Evolutionary conservation across 1,140 invertebrate genomes (phyloP).

Genomic region (Drosophila setifemur): DNA sequence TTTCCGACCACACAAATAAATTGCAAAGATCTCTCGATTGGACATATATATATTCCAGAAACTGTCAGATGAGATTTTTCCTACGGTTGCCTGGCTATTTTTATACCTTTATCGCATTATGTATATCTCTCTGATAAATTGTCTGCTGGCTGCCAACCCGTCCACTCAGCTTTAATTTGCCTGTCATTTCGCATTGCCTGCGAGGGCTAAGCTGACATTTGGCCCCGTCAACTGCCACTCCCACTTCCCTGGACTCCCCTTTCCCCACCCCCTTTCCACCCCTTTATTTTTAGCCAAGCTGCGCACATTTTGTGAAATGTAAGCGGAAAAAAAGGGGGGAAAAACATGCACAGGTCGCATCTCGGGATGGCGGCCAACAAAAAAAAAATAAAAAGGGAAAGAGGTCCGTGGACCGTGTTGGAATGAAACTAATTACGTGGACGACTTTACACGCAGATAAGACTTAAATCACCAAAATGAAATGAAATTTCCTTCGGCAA

Average conservation of each 20-base stretch:
- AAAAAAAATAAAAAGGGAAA: background rate
- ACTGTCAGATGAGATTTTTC: constrained; percentile 20
- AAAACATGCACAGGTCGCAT: constrained; percentile 46
- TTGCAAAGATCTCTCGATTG: too few species aligned
- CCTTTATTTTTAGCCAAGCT: constrained; percentile 43
- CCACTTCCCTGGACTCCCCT: background rate
- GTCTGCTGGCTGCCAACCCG: constrained; percentile 54
- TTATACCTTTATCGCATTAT: constrained; percentile 37
- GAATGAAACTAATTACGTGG: constrained; percentile 72
- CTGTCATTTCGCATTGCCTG: constrained; percentile 63
- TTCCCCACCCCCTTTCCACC: background rate
- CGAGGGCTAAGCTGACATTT: constrained; percentile 66
- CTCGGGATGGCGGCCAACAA: background rate
- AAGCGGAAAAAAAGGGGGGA: constrained; percentile 52
- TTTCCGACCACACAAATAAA: too few species aligned
- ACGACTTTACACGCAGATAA: constrained; percentile 74
- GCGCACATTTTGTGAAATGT: constrained; percentile 69
- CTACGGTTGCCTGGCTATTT: constrained; percentile 15
- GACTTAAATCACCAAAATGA: constrained; percentile 67
- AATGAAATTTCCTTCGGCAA: constrained; percentile 45
- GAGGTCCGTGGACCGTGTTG: constrained; percentile 11
- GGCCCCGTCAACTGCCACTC: constrained; percentile 29
- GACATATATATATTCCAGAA: too few species aligned
- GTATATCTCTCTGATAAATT: constrained; percentile 69
- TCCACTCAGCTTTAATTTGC: constrained; percentile 73